phyloP scores from a whole-genome alignment of 2,113 vertebrate species.

The Ciconia boyciana region DNA sequence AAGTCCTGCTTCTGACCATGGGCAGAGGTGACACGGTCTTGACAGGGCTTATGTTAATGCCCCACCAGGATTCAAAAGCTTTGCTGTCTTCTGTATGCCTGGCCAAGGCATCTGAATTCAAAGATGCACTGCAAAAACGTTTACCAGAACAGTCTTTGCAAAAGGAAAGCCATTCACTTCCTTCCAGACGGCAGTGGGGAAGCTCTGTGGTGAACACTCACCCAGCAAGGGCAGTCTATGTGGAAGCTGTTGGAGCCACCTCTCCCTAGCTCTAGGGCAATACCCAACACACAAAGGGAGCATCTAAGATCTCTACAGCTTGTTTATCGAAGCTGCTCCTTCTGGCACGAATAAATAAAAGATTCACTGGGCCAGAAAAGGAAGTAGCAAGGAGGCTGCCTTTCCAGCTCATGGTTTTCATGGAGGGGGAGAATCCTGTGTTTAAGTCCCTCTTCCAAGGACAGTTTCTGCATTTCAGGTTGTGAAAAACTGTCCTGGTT shows the following conservation, averaged over 20 bases:
- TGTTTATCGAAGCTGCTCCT: neutral
- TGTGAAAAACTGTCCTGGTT: neutral
- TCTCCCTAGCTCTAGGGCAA: neutral
- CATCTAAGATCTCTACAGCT: neutral
- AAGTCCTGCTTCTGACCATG: neutral
- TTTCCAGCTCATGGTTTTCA: neutral
- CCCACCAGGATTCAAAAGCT: neutral
- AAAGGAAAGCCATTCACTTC: neutral
- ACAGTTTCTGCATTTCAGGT: neutral
- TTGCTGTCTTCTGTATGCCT: neutral
- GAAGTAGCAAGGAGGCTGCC: neutral
- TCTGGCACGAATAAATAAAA: neutral
- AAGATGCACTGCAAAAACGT: neutral
- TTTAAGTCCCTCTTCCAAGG: neutral
- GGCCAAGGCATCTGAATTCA: neutral
- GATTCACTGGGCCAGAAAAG: neutral
- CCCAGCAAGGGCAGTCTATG: neutral
- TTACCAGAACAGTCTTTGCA: neutral
- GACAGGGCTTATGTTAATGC: neutral
- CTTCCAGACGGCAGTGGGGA: rapidly evolving
- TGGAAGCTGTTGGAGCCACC: neutral
- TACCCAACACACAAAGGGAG: neutral
- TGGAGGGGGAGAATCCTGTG: neutral
- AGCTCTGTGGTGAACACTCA: neutral
- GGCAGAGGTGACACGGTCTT: neutral